phyloP scores from a whole-genome alignment of 2,888 invertebrate genomes.

The Norana najaformis region DNA sequence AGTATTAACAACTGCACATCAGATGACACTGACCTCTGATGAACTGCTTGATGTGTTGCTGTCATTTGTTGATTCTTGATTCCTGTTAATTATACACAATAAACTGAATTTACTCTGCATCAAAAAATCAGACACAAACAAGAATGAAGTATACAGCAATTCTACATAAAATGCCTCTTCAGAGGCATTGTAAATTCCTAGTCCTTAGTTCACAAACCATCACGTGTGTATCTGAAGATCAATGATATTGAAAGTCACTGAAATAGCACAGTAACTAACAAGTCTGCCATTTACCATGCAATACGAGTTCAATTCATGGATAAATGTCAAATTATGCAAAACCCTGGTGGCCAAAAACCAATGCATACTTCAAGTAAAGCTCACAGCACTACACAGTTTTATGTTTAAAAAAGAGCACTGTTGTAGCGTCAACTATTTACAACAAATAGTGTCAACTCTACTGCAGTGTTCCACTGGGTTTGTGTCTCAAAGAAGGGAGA shows the following conservation, averaged over 20 bases:
- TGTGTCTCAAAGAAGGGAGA: no score
- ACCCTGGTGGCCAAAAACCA: no score
- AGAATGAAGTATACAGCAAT: not conserved
- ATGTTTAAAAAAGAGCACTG: no score
- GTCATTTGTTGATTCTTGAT: constrained; percentile 18
- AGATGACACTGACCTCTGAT: not conserved
- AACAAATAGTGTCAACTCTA: no score
- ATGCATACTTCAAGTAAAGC: no score
- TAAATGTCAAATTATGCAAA: no score
- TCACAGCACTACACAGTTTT: no score
- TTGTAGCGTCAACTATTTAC: no score
- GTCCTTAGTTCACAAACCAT: not conserved
- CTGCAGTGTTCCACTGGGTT: no score
- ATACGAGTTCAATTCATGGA: no score
- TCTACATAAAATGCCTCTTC: not conserved
- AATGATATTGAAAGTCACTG: not conserved
- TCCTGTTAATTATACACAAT: constrained; percentile 2
- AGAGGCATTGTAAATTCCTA: not conserved
- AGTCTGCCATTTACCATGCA: not conserved
- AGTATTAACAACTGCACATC: not conserved
- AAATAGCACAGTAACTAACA: not conserved
- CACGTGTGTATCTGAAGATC: not conserved
- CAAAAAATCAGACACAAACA: not conserved
- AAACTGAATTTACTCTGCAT: not conserved
- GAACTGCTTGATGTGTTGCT: not conserved